Conservation (phyloP, 2,797 vertebrate genomes). For the Spea hammondii region DNA sequence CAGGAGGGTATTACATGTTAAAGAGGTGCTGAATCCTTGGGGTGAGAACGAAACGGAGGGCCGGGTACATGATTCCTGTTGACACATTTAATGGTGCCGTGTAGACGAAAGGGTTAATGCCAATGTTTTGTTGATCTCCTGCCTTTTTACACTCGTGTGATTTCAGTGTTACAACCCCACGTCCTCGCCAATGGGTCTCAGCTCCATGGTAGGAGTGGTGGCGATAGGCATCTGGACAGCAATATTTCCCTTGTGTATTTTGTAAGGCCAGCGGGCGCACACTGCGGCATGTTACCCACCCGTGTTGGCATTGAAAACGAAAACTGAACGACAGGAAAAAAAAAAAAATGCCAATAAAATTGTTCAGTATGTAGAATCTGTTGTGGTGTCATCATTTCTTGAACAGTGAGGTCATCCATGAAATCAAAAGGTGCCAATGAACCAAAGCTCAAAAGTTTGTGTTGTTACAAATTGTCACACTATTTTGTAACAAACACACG, state of each 20-base stretch:
- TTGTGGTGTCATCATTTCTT: constrained; percentile 32
- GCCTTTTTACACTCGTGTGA: constrained; percentile 41
- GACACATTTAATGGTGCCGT: constrained; percentile 22
- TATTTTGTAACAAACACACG: too few relatives aligned
- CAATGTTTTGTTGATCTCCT: constrained; percentile 32
- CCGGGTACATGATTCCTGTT: constrained; percentile 8
- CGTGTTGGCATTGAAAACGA: constrained; percentile 26
- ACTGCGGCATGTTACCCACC: constrained; percentile 50
- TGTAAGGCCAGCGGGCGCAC: constrained; percentile 39
- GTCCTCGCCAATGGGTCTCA: constrained; percentile 1
- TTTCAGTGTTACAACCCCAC: constrained; percentile 44
- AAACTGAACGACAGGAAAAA: constrained; percentile 37
- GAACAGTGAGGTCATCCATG: too few relatives aligned
- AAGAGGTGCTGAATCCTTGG: constrained; percentile 44
- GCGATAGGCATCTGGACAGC: constrained; percentile 38
- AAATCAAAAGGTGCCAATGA: too few relatives aligned
- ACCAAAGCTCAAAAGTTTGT: too few relatives aligned
- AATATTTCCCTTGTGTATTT: constrained; percentile 49
- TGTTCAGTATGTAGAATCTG: constrained; percentile 42
- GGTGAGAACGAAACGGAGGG: constrained; percentile 27
- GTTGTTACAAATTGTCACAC: too few relatives aligned
- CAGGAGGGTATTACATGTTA: constrained; percentile 26
- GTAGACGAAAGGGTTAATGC: constrained; percentile 30
- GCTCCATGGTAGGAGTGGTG: neutral
- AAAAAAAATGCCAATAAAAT: constrained; percentile 47